Evolutionary conservation across 1,140 invertebrate genomes (phyloP).

Genomic region (Frieseomelitta varia): DNA sequence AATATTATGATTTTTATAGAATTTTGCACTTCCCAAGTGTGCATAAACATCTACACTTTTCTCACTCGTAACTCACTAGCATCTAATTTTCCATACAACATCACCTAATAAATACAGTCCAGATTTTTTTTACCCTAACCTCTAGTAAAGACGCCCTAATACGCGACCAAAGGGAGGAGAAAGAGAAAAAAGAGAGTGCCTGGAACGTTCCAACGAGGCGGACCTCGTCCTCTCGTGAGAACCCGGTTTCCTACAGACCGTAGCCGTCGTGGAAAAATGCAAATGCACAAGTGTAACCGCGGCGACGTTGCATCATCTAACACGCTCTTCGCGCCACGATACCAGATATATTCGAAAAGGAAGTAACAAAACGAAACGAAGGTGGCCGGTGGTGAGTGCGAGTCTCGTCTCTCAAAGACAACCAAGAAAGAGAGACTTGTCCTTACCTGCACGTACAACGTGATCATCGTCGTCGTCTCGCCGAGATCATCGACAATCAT

Average conservation of each 20-base stretch:
- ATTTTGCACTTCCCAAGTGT: background rate
- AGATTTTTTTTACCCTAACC: too few relatives aligned
- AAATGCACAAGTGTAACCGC: slow-evolving; percentile 34
- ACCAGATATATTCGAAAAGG: slow-evolving; percentile 45
- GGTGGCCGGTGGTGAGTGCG: background rate
- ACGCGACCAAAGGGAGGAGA: background rate
- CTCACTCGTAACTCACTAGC: background rate
- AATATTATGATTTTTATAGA: background rate
- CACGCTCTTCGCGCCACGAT: slow-evolving; percentile 5
- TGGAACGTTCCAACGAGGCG: slow-evolving; percentile 9
- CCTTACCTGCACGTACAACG: slow-evolving; percentile 1
- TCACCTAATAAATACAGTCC: too few relatives aligned
- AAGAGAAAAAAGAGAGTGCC: background rate
- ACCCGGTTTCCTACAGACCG: slow-evolving; percentile 5
- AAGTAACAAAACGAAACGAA: slow-evolving; percentile 22
- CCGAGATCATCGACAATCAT: slow-evolving; percentile 11
- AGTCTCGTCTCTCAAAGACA: background rate
- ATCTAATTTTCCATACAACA: accelerated
- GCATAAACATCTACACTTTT: background rate
- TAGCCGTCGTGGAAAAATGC: background rate
- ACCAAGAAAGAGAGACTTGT: background rate
- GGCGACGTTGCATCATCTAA: slow-evolving; percentile 46
- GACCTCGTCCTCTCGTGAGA: slow-evolving; percentile 39
- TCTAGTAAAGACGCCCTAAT: background rate
- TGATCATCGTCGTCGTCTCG: background rate